Conservation (phyloP, 2,113 vertebrate species). For the Chitala chitala region DNA sequence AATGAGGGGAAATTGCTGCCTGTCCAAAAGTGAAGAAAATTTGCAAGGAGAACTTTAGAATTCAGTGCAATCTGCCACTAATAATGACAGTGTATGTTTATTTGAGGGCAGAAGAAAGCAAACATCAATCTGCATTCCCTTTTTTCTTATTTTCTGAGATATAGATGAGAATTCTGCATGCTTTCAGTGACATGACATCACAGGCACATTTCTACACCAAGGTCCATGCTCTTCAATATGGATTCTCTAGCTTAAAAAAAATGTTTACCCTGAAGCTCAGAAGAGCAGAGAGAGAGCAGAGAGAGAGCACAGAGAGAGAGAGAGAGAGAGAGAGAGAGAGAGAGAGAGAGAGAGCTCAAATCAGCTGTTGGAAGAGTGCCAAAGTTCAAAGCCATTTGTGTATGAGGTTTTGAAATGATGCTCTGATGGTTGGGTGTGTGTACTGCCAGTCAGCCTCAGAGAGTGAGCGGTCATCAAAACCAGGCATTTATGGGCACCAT, state of each 20-base stretch:
- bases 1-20: neutral
- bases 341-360: neutral
- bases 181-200: neutral
- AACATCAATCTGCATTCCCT: conserved; percentile 6
- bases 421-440: neutral
- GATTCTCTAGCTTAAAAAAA: too few species aligned
- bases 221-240: too few species aligned
- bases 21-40: neutral
- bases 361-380: neutral
- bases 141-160: neutral
- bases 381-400: neutral
- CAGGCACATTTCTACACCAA: neutral
- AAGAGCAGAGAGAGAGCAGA: too few species aligned
- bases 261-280: too few species aligned
- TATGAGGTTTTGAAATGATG: neutral
- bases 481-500: neutral
- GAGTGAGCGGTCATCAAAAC: neutral
- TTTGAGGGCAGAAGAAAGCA: neutral
- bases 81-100: conserved; percentile 7
- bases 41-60: neutral
- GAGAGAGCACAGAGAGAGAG: too few species aligned
- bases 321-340: too few species aligned
- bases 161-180: neutral
- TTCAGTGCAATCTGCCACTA: neutral
- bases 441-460: neutral